Percentiles rank a stretch among this genome's conserved stretches.
Evolutionary conservation across 2,797 vertebrate genomes (phyloP).

Genomic region (Heterohyrax brucei): DNA sequence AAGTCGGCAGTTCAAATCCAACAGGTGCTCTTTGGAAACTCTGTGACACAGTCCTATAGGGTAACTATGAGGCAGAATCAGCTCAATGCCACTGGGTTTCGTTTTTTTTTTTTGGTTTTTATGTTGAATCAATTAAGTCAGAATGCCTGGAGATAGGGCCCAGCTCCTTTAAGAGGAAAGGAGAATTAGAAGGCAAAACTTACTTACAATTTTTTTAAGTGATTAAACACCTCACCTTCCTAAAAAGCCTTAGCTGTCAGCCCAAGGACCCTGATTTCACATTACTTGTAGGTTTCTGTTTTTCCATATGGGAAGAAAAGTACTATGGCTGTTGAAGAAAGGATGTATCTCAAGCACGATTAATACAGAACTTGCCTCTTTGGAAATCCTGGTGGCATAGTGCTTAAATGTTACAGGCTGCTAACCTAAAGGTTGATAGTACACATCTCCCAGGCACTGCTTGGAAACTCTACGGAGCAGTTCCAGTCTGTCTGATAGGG

Average conservation of each 20-base stretch:
- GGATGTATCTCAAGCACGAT: neutral
- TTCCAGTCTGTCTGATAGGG: no score
- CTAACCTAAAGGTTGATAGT: no score
- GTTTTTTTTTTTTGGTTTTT: no score
- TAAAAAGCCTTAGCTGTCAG: slow-evolving; percentile 6
- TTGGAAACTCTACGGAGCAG: no score
- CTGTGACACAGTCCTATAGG: no score
- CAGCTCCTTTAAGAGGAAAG: neutral
- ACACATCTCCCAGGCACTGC: no score
- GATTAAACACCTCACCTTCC: neutral
- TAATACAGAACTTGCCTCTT: neutral
- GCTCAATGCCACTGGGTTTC: no score
- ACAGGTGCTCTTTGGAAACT: no score
- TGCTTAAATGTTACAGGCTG: no score
- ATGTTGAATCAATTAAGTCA: slow-evolving; percentile 9
- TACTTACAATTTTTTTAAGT: neutral
- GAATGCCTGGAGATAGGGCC: neutral
- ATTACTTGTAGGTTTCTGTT: slow-evolving; percentile 33
- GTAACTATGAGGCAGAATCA: no score
- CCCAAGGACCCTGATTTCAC: neutral
- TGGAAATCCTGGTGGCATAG: no score
- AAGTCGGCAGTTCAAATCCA: no score
- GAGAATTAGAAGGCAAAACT: slow-evolving; percentile 8
- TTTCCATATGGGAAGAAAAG: slow-evolving; percentile 25
- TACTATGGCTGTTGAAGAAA: slow-evolving; percentile 22